phyloP scores from a whole-genome alignment of 2,888 invertebrate genomes.

The Lasioglossum morio region DNA sequence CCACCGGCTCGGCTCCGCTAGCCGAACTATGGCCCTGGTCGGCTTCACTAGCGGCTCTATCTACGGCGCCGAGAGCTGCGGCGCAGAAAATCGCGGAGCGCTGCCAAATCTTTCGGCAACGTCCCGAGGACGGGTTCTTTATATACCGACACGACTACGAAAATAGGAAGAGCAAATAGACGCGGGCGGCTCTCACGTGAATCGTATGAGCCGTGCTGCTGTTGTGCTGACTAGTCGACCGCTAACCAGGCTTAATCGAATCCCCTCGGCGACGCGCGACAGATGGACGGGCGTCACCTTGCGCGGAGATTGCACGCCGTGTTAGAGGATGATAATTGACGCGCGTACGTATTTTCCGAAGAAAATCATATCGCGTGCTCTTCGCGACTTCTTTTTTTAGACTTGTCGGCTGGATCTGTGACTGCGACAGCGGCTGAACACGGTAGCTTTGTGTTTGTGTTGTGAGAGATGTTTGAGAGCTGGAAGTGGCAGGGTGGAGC shows the following conservation, averaged over 20 bases:
- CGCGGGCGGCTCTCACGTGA: conserved; percentile 70
- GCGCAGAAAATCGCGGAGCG: conserved; percentile 76
- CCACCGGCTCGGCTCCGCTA: conserved; percentile 29
- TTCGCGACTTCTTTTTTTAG: not conserved
- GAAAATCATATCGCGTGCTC: not conserved
- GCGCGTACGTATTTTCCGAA: not conserved
- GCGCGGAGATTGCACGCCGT: conserved; percentile 25
- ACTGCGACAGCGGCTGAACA: not conserved
- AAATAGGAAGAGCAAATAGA: conserved; percentile 79
- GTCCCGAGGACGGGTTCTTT: conserved; percentile 78
- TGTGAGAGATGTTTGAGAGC: not conserved
- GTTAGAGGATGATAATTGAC: conserved; percentile 37
- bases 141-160: conserved; percentile 75
- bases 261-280: conserved; percentile 50
- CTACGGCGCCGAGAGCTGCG: conserved; percentile 67
- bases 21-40: conserved; percentile 40
- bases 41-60: conserved; percentile 56
- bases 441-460: not conserved
- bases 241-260: conserved; percentile 64
- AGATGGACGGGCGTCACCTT: conserved; percentile 48
- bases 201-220: conserved; percentile 25
- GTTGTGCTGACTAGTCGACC: conserved; percentile 50
- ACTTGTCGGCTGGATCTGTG: not conserved
- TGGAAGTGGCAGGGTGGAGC: not conserved
- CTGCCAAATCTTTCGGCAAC: conserved; percentile 78